Base-by-base conservation (phyloP, 1,140 invertebrate species). In the Bombus affinis region DNA sequence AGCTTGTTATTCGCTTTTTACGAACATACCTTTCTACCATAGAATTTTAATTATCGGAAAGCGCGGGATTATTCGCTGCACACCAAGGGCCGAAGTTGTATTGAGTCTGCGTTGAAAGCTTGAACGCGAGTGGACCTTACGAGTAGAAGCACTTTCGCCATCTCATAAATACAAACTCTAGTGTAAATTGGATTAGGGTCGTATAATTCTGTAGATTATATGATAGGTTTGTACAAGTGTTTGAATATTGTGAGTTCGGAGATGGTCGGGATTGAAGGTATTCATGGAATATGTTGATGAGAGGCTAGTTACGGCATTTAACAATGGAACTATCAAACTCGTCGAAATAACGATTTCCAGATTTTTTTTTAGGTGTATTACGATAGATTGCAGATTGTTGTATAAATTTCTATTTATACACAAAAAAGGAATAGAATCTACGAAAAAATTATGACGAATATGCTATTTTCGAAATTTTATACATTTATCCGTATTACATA, bases 141-240 rank as follows among this genome's bases (percentile, higher is more conserved):
- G 9, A 28, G 44, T 32, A 18, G 32, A 28, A 35, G 73, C 32
- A 75, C 47, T 75, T 53, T 28, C 44, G 53, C 44, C 22, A 35
- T 75, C 73, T 53, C 73, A 28, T 57, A 75, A 75, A 75, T 75
- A 57, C 32, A 13, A 32, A 57, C n/a, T 37, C 73, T 6, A 57
- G 73, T 75, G 73, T 22, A 75, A 75, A 75, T 75, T 75, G 73
- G 47, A 42, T 75, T 75, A 75, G 25, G 22, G 5, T n/a, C 10
- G 42, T 35, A 25, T 75, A 53, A 32, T 37, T 57, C 42, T 47
- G 15, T 13, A 44, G 18, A 18, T 28, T 5, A 10, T 6, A 35
- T 22, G 32, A 28, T 32, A 35, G 28, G 10, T 74, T 47, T 37
- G n/a, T 9, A 12, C 42, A 5, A 57, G 42, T 53, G 22, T 28